phyloP scores from a whole-genome alignment of 2,888 invertebrate genomes.

The Conus canariensis region DNA sequence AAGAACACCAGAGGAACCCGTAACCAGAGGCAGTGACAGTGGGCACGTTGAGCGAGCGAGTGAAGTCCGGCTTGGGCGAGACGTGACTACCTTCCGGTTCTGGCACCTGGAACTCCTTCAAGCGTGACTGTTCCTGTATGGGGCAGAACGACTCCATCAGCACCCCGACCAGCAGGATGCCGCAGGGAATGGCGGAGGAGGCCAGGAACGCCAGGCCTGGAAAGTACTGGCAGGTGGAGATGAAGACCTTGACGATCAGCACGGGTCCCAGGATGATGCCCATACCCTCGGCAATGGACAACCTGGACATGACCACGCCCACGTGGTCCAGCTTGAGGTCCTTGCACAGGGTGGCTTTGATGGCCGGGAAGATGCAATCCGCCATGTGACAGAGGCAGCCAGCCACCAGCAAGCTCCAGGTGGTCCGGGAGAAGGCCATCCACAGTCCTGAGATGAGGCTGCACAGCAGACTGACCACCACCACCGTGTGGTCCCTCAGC shows the following conservation, averaged over 20 bases:
- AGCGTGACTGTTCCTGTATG: not conserved
- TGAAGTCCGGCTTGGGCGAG: not conserved
- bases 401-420: conserved; percentile 28
- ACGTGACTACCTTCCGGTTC: not conserved
- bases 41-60: conserved; percentile 25
- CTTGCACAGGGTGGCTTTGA: conserved; percentile 28
- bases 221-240: not conserved
- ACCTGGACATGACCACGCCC: conserved; percentile 20
- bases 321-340: not conserved
- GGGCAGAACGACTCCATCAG: not conserved
- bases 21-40: not conserved
- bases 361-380: conserved; percentile 32
- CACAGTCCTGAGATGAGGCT: not conserved
- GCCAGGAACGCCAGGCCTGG: conserved; percentile 25
- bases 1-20: not conserved
- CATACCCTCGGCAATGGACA: conserved; percentile 2
- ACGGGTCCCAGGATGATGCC: conserved; percentile 1
- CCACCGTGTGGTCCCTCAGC: conserved; percentile 24
- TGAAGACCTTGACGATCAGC: not conserved
- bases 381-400: conserved; percentile 22
- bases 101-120: not conserved
- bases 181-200: not conserved
- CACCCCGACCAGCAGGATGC: not conserved
- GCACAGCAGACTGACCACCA: conserved; percentile 16
- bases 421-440: not conserved